Evolutionary conservation across 2,113 vertebrate species (phyloP), one percentile per base, ranked within the genome.

Genomic region (Symphodus melops): DNA sequence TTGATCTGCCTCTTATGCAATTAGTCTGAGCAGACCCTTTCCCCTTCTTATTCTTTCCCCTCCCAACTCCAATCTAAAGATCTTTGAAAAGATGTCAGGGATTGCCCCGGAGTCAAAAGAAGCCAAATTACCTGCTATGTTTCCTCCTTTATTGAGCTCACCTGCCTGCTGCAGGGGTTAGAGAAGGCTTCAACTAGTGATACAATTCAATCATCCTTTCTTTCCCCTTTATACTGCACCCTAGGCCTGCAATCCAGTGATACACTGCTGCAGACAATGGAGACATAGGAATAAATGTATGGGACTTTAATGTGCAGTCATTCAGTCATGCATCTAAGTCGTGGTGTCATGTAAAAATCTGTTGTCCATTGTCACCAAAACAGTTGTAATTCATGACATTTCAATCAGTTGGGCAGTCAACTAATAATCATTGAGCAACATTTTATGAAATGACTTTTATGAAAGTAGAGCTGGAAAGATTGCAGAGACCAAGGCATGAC

Each of bases 1-100:
- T 92, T 41, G 90, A 93, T 92, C 84, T 70, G 53, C 79, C 25
- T 79, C 68, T 90, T 80, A 85, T 69, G 79, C 90, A 91, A 93
- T 92, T 92, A 89, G 85, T 91, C 82, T 82, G 72, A 83, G 70
- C 70, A 56, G 70, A 65, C 78, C 64, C 67, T 42, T 69, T 65
- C 66, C 67, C 68, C 66, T 51, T 51, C 62, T 82, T 72, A 73
- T 81, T 74, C 67, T 53, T 70, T 72, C 61, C 78, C 51, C 72
- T 65, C 68, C 16, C 28, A 16, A 65, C 81, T 79, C 60, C 75
- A 58, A 52, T 81, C 68, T 79, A 33, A 78, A 85, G 71, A 79
- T 76, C 65, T 79, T 48, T 60, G 71, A 69, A 83, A 87, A 74
- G 60, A 79, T 4, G 44, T 11, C 10, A 17, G 46, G 59, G 75